Percentiles rank a stretch among this genome's conserved stretches.
Conservation (phyloP, 1,140 invertebrate species). For the Parapsyche elsis region DNA sequence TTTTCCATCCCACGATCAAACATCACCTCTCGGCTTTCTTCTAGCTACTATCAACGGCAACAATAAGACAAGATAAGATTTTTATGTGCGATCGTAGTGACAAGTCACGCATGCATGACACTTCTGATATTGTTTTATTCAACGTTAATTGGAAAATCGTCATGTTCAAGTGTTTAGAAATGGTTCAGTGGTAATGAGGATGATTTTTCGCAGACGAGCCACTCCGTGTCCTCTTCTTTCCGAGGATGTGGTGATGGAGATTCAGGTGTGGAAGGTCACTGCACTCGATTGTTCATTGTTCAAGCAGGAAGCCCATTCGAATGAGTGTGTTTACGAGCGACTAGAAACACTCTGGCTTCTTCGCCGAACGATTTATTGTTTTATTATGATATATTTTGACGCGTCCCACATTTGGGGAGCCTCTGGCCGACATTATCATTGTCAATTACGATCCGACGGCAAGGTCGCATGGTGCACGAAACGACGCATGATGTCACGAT, state of each 20-base stretch:
- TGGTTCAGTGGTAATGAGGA: no score
- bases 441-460: not conserved
- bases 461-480: constrained; percentile 6
- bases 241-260: constrained; percentile 5
- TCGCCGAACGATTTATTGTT: not conserved
- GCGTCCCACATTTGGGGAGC: not conserved
- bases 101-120: not conserved
- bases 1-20: constrained; percentile 8
- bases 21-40: not conserved
- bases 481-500: not conserved
- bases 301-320: not conserved
- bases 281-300: constrained; percentile 19
- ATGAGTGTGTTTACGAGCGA: not conserved
- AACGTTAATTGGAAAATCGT: no score
- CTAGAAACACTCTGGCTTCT: no score
- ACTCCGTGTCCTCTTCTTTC: not conserved
- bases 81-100: not conserved
- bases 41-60: not conserved
- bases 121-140: not conserved
- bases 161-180: no score
- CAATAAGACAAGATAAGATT: constrained; percentile 3
- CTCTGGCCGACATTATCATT: not conserved
- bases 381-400: no score
- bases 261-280: constrained; percentile 1
- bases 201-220: not conserved